Base-by-base conservation (phyloP, 2,888 invertebrate genomes). In the Cantharis rustica region DNA sequence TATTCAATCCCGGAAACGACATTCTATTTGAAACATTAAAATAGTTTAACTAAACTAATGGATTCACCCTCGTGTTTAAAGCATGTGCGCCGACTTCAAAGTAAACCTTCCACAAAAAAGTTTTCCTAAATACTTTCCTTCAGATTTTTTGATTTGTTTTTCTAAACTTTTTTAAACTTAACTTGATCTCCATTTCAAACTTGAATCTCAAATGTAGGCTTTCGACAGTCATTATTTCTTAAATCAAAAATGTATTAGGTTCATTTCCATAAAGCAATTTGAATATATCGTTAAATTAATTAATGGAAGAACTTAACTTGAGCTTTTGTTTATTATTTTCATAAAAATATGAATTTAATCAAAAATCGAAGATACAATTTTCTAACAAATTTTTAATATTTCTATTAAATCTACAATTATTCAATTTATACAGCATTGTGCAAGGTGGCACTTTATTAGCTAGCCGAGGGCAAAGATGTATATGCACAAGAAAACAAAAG, bases 1-100 rank as follows among this genome's bases (percentile, higher is more conserved):
- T 75, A 75, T 75, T 75, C 75, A 75, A 72, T 75, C 62, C 61
- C 68, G 17, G 31, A 9, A 62, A 72, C 62, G 72, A 75, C 75
- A 72, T 75, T 27, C 69, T 68, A 72, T 71, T 75, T 75, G 62
- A 72, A 69, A 75, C 75, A 75, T 71, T 69, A 66, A 69, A 61
- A 61, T 75, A 71, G 72, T 72, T 72, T 72, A 27, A 31, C 61
- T 68, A 61, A 75, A 70, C 68, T 61, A 71, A 75, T 69, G 71
- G 71, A 26, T 75, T 70, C 62, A 68, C 20, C 63, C 62, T 75
- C 69, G 26, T 31, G 61, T 75, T 31, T 61, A 61, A 61, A 66
- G 71, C 68, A 27, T 61, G 75, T 68, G 47, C 47, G 47, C 47
- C 47, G 47, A 47, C 47, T 47, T 47, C 47, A 47, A 47, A 47